Conservation (phyloP, 2,113 vertebrate species). For the Ammospiza nelsoni region DNA sequence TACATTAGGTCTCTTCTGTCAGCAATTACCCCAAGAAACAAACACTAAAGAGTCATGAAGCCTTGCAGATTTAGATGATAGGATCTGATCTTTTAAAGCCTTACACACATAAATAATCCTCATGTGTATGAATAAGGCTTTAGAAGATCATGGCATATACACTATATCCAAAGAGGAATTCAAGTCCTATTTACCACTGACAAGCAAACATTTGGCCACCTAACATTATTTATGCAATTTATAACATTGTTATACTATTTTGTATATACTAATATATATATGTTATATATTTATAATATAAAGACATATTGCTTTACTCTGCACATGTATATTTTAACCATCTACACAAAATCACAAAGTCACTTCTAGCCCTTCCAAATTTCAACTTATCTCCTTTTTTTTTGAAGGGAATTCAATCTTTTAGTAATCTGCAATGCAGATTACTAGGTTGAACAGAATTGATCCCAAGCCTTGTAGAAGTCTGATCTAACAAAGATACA, state of each 20-base stretch:
- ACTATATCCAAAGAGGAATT: not conserved
- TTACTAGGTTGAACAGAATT: not conserved
- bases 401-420: not conserved
- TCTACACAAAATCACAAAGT: not conserved
- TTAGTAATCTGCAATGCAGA: not conserved
- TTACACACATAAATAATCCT: not conserved
- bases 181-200: not conserved
- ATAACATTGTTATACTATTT: not conserved
- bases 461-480: not conserved
- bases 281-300: not conserved
- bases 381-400: not conserved
- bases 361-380: not conserved
- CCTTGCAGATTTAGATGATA: not conserved
- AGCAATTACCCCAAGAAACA: not conserved
- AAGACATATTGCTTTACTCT: not conserved
- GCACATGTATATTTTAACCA: not conserved
- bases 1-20: not conserved
- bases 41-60: not conserved
- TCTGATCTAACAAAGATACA: not conserved
- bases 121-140: not conserved
- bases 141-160: not conserved
- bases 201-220: not conserved
- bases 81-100: not conserved
- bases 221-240: not conserved
- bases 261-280: not conserved